Base-by-base conservation (phyloP, 2,888 invertebrate species). In the Spodoptera littoralis region DNA sequence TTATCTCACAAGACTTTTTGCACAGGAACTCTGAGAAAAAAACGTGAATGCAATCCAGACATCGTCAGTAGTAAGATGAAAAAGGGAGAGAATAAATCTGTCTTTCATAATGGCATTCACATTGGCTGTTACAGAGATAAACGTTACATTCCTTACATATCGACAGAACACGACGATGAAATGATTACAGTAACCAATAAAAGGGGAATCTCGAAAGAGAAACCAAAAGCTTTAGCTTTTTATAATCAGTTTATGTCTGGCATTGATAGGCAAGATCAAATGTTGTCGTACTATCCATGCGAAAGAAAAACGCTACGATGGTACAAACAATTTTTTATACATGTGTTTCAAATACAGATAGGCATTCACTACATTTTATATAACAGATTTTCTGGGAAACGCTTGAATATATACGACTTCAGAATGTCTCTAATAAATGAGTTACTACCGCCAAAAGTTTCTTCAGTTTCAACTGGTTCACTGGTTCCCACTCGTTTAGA, bases 21-120 rank as follows among this genome's bases (percentile, higher is more conserved):
- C 76, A 70, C 65, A 73, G 70, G 82, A 78, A 62, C 82, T 82
- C 53, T 80, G 49, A 61, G 59, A 44, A 72, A 62, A 53, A 65
- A 71, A 61, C 57, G 69, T 36, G 73, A 73, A 59, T 64, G 62
- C 42, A 73, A 64, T 54, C 70, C 67, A 55, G 18, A 18, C 18
- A 18, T 18, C 18, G 18, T 18, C 18, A 18, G 18, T 18, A 18
- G 18, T 18, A 18, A 18, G 18, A 18, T 18, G 18, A 61, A 62
- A 45, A 52, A 62, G 47, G 56, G 52, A 13, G 57, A 57, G 46
- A 52, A 51, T 51, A 47, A 52, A 27, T 51, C 68, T 45, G 56
- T 49, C n/a, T 52, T 47, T 51, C 57, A 46, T 45, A 65, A 65
- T 51, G 68, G 68, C 42, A 59, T 72, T 46, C 57, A 62, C 45